These are phyloP conservation scores for Aleadryas rufinucha DNA, from an alignment of 2,113 vertebrate genomes.

Conservation along the genomic window DNA sequence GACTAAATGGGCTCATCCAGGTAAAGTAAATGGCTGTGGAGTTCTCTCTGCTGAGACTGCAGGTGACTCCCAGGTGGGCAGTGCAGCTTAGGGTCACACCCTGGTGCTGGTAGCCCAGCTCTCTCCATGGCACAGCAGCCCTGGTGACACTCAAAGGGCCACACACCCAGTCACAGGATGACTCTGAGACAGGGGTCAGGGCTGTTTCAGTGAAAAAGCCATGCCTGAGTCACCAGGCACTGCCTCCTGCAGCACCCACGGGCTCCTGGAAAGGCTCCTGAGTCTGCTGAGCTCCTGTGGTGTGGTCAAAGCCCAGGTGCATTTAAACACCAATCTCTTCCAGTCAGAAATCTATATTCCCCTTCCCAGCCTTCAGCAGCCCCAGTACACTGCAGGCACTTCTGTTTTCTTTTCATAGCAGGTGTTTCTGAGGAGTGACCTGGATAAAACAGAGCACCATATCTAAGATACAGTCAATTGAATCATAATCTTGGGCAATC, in stretches of 20 bases:
- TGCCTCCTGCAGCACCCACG: neutral
- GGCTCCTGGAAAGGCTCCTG: neutral
- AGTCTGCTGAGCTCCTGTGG: accelerated
- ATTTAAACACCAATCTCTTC: neutral
- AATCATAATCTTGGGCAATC: neutral
- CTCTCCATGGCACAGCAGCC: neutral
- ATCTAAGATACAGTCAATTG: neutral
- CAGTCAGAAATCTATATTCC: neutral
- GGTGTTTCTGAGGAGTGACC: neutral
- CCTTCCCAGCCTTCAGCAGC: neutral
- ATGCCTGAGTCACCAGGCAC: neutral
- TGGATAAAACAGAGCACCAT: neutral
- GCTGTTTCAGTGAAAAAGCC: neutral
- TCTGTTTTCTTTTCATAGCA: neutral
- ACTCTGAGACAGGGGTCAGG: neutral
- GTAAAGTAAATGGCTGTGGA: accelerated
- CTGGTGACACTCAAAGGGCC: neutral
- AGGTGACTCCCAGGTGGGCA: neutral
- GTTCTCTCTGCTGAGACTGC: neutral
- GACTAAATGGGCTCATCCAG: neutral
- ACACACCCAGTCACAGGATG: accelerated
- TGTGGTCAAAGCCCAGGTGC: neutral
- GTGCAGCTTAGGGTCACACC: neutral
- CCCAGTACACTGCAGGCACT: neutral
- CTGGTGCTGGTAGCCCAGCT: neutral